phyloP scores from a whole-genome alignment of 2,797 vertebrate genomes.

The Peromyscus attwateri region DNA sequence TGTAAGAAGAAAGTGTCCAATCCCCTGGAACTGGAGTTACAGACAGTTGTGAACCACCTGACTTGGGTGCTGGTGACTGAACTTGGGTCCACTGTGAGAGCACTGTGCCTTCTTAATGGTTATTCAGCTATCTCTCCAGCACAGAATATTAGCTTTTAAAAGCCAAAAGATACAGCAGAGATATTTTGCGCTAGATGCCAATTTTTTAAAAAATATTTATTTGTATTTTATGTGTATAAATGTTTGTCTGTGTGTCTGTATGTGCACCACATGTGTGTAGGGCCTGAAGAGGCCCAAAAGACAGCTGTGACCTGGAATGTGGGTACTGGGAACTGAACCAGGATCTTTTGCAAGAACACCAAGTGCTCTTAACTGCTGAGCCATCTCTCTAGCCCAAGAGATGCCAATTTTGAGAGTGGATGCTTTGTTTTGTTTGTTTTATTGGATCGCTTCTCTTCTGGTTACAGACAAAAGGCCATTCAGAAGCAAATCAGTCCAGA shows the following conservation, averaged over 20 bases:
- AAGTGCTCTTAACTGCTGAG: neutral
- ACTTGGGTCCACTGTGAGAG: neutral
- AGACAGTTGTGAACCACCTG: neutral
- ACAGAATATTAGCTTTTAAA: neutral
- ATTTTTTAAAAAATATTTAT: neutral
- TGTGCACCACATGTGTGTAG: neutral
- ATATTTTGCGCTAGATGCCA: neutral
- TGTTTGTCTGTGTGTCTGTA: neutral
- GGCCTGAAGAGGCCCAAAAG: neutral
- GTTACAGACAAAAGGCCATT: neutral
- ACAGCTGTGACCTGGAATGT: neutral
- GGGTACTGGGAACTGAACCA: neutral
- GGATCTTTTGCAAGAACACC: neutral
- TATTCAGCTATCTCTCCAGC: neutral
- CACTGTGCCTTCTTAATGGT: neutral
- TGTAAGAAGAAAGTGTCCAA: neutral
- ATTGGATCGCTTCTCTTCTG: neutral
- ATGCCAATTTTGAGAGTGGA: neutral
- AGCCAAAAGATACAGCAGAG: neutral
- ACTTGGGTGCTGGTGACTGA: neutral
- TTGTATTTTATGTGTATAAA: too few species aligned
- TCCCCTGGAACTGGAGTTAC: neutral
- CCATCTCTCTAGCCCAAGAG: neutral
- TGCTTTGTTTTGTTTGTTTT: slow-evolving; percentile 37
- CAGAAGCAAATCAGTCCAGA: slow-evolving; percentile 10